phyloP scores from a whole-genome alignment of 2,113 vertebrate species.

The Athene noctua region DNA sequence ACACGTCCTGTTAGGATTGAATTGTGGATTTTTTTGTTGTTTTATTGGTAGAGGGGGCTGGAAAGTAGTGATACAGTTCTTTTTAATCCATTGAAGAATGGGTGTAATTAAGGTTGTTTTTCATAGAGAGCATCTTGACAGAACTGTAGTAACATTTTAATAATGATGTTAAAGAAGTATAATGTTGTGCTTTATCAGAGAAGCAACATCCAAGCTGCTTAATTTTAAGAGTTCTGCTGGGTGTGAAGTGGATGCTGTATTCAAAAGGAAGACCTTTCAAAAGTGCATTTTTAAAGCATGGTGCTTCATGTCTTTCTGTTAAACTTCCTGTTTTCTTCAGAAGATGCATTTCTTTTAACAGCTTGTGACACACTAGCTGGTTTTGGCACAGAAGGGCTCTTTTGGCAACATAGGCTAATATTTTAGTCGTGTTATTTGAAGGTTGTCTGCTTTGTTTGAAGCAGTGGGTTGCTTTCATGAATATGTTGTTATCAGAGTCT shows the following conservation, averaged over 20 bases:
- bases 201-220: neutral
- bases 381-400: neutral
- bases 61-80: neutral
- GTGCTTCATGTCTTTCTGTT: neutral
- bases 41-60: neutral
- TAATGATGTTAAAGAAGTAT: neutral
- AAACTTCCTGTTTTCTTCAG: slow-evolving; percentile 4
- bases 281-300: neutral
- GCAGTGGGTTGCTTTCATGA: neutral
- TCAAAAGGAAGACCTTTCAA: neutral
- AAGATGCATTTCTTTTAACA: neutral
- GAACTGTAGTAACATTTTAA: neutral
- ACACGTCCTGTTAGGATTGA: neutral
- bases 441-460: neutral
- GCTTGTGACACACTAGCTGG: neutral
- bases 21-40: neutral
- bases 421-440: neutral
- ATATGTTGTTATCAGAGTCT: neutral
- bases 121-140: neutral
- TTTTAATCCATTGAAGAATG: neutral
- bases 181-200: neutral
- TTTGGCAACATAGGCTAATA: neutral
- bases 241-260: neutral
- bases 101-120: neutral
- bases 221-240: neutral